Conservation (phyloP, 1,140 invertebrate genomes). For the Euschistus heros region DNA sequence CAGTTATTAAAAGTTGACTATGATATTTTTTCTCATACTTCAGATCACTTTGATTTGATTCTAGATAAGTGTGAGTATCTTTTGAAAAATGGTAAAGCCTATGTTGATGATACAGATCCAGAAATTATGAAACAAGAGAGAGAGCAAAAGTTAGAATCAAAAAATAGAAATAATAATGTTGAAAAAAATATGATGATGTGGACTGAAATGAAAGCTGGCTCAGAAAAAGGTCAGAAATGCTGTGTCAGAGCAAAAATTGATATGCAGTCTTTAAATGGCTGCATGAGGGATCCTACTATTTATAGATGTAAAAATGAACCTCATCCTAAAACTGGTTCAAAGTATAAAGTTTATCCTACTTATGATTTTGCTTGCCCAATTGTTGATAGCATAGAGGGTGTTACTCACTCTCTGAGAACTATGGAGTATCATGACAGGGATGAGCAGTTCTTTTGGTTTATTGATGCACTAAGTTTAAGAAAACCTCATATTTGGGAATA, state of each 20-base stretch:
- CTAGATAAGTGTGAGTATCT: constrained; percentile 79
- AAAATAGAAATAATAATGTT: constrained; percentile 71
- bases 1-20: constrained; percentile 84
- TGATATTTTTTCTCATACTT: constrained; percentile 89
- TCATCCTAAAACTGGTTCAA: constrained; percentile 84
- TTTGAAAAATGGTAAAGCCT: constrained; percentile 80
- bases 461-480: constrained; percentile 72
- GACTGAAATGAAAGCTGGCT: constrained; percentile 90
- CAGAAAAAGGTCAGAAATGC: constrained; percentile 64
- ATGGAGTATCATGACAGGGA: constrained; percentile 98
- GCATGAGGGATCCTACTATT: constrained; percentile 97
- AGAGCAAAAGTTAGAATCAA: constrained; percentile 78
- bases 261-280: constrained; percentile 93
- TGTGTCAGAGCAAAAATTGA: constrained; percentile 97
- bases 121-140: constrained; percentile 91
- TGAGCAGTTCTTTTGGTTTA: constrained; percentile 95
- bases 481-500: constrained; percentile 95
- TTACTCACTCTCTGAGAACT: constrained; percentile 93
- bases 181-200: constrained; percentile 82
- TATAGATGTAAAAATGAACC: constrained; percentile 95
- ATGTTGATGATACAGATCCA: constrained; percentile 91
- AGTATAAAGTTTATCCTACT: constrained; percentile 98
- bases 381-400: constrained; percentile 92
- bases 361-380: constrained; percentile 99
- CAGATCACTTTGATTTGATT: constrained; percentile 93